Conservation (phyloP, 2,888 invertebrate genomes). For the Lycia hirtaria region DNA sequence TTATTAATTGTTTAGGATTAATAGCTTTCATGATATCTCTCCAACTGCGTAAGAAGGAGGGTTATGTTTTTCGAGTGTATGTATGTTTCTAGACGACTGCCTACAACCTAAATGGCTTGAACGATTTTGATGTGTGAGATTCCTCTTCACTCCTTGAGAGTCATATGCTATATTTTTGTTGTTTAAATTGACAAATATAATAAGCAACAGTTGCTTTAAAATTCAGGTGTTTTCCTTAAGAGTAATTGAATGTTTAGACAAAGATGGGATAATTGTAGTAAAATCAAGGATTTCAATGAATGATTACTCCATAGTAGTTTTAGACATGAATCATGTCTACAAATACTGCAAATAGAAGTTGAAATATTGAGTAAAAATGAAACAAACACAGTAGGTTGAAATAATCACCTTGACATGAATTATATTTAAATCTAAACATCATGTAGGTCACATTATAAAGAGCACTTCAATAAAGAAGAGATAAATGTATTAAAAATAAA, state of each 20-base stretch:
- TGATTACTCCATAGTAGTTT: neutral
- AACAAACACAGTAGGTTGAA: conserved; percentile 13
- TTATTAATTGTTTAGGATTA: no score
- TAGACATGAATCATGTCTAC: conserved; percentile 20
- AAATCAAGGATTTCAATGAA: conserved; percentile 9
- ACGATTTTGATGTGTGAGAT: no score
- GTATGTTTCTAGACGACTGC: no score
- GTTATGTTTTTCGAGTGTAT: no score
- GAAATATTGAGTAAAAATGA: conserved; percentile 7
- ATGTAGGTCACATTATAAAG: conserved; percentile 14
- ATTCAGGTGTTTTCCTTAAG: neutral
- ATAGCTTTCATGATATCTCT: no score
- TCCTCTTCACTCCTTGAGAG: no score
- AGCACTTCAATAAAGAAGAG: neutral
- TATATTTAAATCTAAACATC: conserved; percentile 11
- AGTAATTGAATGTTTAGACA: conserved; percentile 12
- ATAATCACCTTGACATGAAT: conserved; percentile 62
- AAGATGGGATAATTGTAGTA: neutral
- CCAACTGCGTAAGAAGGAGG: no score
- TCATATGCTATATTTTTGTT: no score
- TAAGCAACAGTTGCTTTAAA: neutral
- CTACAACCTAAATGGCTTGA: no score
- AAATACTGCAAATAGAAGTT: conserved; percentile 27
- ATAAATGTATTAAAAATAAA: no score
- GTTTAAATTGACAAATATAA: neutral